A percentile compares a stretch with the other conserved stretches of the same genome.
Evolutionary conservation across 35 echinoderm and acorn worm genomes (phyloP).

Genomic region (Hemicentrotus pulcherrimus): DNA sequence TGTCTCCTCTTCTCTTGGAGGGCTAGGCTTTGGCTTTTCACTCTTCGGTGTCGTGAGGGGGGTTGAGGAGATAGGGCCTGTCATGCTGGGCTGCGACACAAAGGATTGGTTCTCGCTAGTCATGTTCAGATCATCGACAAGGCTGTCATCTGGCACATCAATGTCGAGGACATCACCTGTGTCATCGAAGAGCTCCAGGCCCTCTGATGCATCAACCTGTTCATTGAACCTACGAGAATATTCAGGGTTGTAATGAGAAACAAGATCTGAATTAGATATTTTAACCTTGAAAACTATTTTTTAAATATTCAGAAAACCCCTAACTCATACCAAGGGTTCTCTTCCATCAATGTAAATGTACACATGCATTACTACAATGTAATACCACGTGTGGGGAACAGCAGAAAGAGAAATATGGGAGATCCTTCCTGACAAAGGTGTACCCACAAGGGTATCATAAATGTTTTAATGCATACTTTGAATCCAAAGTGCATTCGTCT

Average conservation of each 20-base stretch:
- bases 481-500: too few relatives aligned
- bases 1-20: constrained; percentile 8
- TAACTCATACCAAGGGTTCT: too few relatives aligned
- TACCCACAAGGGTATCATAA: too few relatives aligned
- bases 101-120: constrained; percentile 13
- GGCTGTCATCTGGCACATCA: constrained; percentile 20
- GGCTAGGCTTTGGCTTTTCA: not conserved
- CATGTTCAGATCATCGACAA: constrained; percentile 17
- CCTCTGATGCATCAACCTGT: constrained; percentile 7
- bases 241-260: not conserved
- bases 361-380: too few relatives aligned
- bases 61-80: not conserved
- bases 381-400: too few relatives aligned
- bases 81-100: not conserved
- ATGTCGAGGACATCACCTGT: constrained; percentile 22
- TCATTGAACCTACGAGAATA: not conserved
- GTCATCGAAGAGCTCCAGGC: constrained; percentile 22
- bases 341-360: too few relatives aligned
- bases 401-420: too few relatives aligned
- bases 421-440: too few relatives aligned
- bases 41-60: not conserved
- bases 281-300: too few relatives aligned
- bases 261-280: too few relatives aligned
- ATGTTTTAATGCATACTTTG: too few relatives aligned
- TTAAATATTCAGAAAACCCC: too few relatives aligned